Evolutionary conservation across 2,888 invertebrate species (phyloP), one percentile per base, ranked within the genome.

Genomic region (Netelia virgata): DNA sequence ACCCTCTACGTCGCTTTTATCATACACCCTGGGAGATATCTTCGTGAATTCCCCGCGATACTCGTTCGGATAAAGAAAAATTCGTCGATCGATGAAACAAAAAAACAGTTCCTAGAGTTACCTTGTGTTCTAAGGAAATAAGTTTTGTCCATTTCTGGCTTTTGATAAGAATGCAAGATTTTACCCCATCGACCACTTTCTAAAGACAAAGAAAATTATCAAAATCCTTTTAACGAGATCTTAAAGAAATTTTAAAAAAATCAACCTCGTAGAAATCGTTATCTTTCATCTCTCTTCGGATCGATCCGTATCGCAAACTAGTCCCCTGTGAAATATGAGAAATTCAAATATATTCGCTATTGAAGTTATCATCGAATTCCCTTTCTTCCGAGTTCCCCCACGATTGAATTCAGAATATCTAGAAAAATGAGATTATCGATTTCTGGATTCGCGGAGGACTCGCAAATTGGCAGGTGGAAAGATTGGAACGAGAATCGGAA

Each of bases 351-450:
- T n/a, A 41, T 14, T 55, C 23, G 36, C 28, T 41, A 16, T 50
- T 18, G 9, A 70, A 78, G 63, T 70, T 78, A 14, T 47, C 23
- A 47, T 47, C 23, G 61, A 61, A 47, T 61, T 73, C 61, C 5
- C n/a, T 23, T 14, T 47, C 20, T 16, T 11, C 2, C 28, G 1
- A 2, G 59, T 18, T 16, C n/a, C 50, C 50, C 11, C 14, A 9
- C 18, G 20, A 36, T 74, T 50, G 16, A 63, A 74, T 73, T 50
- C 11, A 3, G 20, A 57, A 20, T 55, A 20, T 20, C 8, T 6
- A 36, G 41, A 55, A 66, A 41, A 76, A 57, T 76, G 23, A 3
- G 47, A 75, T 75, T 36, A 50, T 6, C 57, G 63, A 72, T 72
- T 18, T 28, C 6, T 57, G 16, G 16, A 55, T 41, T 72, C 18